Evolutionary conservation across 2,888 invertebrate species (phyloP), one percentile per base, ranked within the genome.

Genomic region (Gasteruption jaculator): DNA sequence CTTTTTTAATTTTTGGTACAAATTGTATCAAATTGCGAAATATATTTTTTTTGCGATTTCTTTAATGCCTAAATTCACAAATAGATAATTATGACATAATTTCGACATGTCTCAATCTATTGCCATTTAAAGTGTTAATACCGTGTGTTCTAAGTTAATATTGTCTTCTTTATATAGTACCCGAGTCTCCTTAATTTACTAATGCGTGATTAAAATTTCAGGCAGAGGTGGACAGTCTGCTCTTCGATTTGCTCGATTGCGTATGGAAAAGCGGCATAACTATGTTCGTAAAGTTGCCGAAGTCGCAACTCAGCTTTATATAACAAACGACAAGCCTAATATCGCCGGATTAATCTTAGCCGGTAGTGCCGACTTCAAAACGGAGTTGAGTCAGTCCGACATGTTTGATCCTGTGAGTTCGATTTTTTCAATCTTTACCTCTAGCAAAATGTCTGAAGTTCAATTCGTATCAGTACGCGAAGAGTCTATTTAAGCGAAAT

Each of bases 191-290:
- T 5, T 18, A 16, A 27, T 3, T n/a, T 12, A 16, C 30, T 43
- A 33, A 7, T 12, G n/a, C 4, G 29, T 20, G 6, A 24, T 37
- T 11, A 12, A 12, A 27, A n/a, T n/a, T n/a, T n/a, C n/a, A 82
- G 82, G 82, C 11, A 86, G 99, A 72, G 99, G 99, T 77, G 99
- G 99, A 81, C 99, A 99, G 74, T 99, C 99, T 5, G 99, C 99
- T 24, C 76, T 99, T 52, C 96, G 99, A 85, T 99, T 99, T 74
- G 99, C 99, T 11, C 91, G 99, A 75, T 80, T 99, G 54, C 84
- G 99, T 60, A 96, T 99, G 95, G 99, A 99, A 76, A 99, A 99
- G 70, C 81, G 99, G 48, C 99, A 99, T 79, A 99, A 99, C 74
- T 99, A 99, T 71, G 96, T 99, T 43, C 81, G 99, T 48, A 99